A percentile compares a stretch with the other conserved stretches of the same genome.
phyloP scores from a whole-genome alignment of 2,113 vertebrate genomes.

The Neotragus pygmaeus region DNA sequence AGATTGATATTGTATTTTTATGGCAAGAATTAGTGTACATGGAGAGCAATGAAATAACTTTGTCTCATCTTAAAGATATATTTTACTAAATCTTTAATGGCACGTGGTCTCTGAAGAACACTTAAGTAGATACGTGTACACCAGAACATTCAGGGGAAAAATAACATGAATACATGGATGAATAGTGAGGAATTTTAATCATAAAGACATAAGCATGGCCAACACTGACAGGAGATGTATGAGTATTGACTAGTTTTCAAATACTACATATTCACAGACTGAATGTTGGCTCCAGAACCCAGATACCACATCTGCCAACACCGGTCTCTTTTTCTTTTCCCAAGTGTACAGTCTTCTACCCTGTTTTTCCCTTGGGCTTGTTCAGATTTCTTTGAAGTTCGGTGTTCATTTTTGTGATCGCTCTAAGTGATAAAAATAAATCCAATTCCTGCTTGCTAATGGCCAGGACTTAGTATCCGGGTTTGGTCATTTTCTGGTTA shows the following conservation, averaged over 20 bases:
- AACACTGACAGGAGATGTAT: not conserved
- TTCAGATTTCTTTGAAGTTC: not conserved
- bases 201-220: not conserved
- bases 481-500: not conserved
- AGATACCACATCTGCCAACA: not conserved
- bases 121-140: not conserved
- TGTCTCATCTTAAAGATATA: not conserved
- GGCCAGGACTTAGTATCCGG: not conserved
- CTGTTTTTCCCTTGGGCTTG: not conserved
- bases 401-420: not conserved
- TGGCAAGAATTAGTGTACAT: not conserved
- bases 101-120: not conserved
- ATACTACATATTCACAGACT: not conserved
- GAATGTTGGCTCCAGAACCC: not conserved
- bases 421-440: not conserved
- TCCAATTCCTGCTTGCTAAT: not conserved
- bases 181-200: not conserved
- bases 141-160: not conserved
- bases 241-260: not conserved
- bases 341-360: not conserved
- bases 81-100: not conserved
- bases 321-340: not conserved
- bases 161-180: not conserved
- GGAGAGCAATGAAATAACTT: not conserved
- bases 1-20: not conserved